Percentiles rank a stretch among this genome's conserved stretches.
Evolutionary conservation across 2,113 vertebrate genomes (phyloP).

Genomic region (Brachionichthys hirsutus): DNA sequence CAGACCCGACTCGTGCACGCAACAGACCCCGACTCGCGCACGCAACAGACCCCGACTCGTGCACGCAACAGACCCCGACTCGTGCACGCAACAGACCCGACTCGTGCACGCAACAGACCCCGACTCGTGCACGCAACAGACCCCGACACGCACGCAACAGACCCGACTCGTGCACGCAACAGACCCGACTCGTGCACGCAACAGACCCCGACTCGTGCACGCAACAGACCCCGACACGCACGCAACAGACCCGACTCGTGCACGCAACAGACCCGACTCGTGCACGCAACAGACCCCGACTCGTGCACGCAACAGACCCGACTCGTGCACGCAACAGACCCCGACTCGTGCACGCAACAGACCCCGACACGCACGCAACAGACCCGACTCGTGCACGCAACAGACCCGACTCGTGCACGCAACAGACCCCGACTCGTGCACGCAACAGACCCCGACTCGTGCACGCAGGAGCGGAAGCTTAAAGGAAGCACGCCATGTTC

Average conservation of each 20-base stretch:
- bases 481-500: conserved; percentile 1
- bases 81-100: conserved; percentile 12
- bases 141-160: too few relatives aligned
- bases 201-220: too few relatives aligned
- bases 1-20: conserved; percentile 13
- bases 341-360: too few relatives aligned
- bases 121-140: conserved; percentile 9
- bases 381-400: conserved; percentile 1
- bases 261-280: conserved; percentile 23
- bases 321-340: conserved; percentile 12
- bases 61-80: neutral
- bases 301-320: neutral
- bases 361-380: neutral
- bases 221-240: neutral
- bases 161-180: neutral
- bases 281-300: too few relatives aligned
- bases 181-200: neutral
- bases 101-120: neutral
- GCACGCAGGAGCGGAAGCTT: neutral
- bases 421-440: neutral
- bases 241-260: neutral
- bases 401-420: neutral
- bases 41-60: too few relatives aligned
- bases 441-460: too few relatives aligned
- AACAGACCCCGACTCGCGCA: too few relatives aligned